These are phyloP conservation scores for Poecilobothrus nobilitatus DNA, from an alignment of 2,888 invertebrate species.

Conservation along the genomic window DNA sequence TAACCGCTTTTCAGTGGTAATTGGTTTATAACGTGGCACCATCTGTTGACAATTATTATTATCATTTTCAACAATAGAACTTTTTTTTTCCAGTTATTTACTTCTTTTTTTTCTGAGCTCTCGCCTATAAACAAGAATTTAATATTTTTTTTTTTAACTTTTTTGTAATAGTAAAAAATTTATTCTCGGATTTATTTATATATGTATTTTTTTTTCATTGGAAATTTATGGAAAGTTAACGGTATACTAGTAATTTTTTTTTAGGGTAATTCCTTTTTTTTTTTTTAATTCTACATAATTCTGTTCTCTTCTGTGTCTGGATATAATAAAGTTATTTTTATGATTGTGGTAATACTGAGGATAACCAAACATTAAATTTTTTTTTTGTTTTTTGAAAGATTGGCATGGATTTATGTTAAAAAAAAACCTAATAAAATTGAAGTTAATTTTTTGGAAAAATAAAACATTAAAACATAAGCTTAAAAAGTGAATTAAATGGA, in stretches of 20 bases:
- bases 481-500: no score
- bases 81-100: not conserved
- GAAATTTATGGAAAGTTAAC: not conserved
- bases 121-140: not conserved
- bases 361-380: not conserved
- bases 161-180: not conserved
- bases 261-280: no score
- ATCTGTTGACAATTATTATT: slow-evolving; percentile 7
- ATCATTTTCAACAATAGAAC: not conserved
- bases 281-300: not conserved
- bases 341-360: slow-evolving; percentile 7
- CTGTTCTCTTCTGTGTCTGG: not conserved
- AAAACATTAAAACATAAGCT: no score
- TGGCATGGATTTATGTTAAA: not conserved
- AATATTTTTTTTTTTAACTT: not conserved
- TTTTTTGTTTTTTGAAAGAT: not conserved
- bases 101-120: not conserved
- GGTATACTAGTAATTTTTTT: not conserved
- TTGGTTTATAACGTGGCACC: slow-evolving; percentile 1
- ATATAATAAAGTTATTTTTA: slow-evolving; percentile 1
- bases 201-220: not conserved
- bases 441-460: no score
- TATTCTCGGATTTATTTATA: not conserved
- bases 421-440: not conserved
- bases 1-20: slow-evolving; percentile 4